A percentile compares a stretch with the other conserved stretches of the same genome.
phyloP scores from a whole-genome alignment of 2,797 vertebrate species.

The Alca torda region DNA sequence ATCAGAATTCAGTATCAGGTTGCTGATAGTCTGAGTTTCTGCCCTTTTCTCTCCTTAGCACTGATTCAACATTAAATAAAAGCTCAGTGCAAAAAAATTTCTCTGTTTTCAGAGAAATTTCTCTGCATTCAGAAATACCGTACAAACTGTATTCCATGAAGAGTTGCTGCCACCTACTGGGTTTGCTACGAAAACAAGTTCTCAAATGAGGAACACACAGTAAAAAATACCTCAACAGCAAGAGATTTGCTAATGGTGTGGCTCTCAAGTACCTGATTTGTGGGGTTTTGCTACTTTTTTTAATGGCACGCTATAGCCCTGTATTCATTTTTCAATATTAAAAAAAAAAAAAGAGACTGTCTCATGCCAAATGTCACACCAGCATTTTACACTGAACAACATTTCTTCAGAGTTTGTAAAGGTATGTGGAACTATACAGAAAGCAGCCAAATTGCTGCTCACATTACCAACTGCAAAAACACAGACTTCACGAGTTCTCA shows the following conservation, averaged over 20 bases:
- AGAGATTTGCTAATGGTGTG: neutral
- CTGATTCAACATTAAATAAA: neutral
- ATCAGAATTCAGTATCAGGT: neutral
- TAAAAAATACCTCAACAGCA: neutral
- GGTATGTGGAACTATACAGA: neutral
- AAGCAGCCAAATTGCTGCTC: neutral
- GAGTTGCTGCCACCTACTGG: constrained; percentile 22
- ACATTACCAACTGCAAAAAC: neutral
- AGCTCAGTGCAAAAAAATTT: neutral
- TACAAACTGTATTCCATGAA: rapidly evolving
- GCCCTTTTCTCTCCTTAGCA: neutral
- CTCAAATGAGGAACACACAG: neutral
- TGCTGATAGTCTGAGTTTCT: neutral
- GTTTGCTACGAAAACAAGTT: neutral
- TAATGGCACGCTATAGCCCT: neutral
- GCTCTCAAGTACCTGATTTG: neutral
- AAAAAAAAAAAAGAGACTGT: neutral
- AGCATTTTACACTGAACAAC: neutral
- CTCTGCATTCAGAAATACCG: neutral
- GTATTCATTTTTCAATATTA: neutral
- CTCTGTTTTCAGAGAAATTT: neutral
- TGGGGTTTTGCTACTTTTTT: neutral
- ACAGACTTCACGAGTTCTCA: neutral
- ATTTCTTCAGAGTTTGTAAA: neutral
- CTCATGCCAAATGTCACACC: neutral